A percentile compares a stretch with the other conserved stretches of the same genome.
These are phyloP conservation scores for Oscheius sp. DNA, from an alignment of 1,140 invertebrate species.

Conservation along the genomic window DNA sequence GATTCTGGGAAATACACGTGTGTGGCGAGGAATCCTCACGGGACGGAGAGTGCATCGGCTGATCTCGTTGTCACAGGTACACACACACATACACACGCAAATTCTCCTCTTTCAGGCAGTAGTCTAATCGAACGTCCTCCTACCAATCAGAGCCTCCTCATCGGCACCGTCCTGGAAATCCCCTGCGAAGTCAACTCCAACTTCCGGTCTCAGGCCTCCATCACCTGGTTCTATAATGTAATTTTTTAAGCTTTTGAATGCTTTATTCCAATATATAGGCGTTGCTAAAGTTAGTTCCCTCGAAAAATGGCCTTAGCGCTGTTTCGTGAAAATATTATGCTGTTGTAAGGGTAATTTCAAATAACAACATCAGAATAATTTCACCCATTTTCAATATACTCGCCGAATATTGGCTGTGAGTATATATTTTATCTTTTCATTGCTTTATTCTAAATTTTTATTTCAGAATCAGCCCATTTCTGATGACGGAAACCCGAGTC, in stretches of 20 bases:
- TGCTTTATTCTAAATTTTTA: background rate
- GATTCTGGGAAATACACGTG: conserved; percentile 87
- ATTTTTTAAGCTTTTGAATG: conserved; percentile 34
- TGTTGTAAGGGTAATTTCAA: too few relatives aligned
- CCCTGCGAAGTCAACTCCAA: conserved; percentile 52
- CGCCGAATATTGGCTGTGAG: too few relatives aligned
- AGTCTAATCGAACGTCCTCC: conserved; percentile 54
- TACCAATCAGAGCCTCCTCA: conserved; percentile 53
- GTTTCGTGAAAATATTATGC: too few relatives aligned
- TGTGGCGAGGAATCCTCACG: conserved; percentile 80
- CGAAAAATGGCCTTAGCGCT: too few relatives aligned
- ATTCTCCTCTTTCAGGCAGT: conserved; percentile 30
- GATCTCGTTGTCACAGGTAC: conserved; percentile 5
- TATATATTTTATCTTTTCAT: too few relatives aligned
- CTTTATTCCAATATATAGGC: too few relatives aligned
- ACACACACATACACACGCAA: background rate
- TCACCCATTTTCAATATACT: too few relatives aligned
- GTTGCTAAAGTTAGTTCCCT: too few relatives aligned
- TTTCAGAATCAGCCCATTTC: conserved; percentile 47
- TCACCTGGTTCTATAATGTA: conserved; percentile 52
- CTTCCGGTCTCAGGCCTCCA: conserved; percentile 14
- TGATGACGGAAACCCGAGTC: conserved; percentile 38
- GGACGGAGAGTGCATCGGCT: conserved; percentile 73
- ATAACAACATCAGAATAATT: too few relatives aligned
- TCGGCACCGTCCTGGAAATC: conserved; percentile 57